Conservation (phyloP, 2,888 invertebrate genomes). For the Theretra japonica region DNA sequence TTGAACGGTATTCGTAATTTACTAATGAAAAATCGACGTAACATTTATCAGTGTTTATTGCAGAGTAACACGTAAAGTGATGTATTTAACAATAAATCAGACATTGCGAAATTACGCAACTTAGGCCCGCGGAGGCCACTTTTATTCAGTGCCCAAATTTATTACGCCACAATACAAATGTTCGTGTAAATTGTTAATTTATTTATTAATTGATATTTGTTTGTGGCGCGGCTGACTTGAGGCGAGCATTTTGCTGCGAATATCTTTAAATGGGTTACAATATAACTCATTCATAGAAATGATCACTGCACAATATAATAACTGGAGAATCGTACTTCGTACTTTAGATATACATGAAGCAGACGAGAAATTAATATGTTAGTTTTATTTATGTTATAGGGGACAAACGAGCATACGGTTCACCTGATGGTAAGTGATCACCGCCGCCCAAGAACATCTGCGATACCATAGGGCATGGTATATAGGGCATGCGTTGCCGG, state of each 20-base stretch:
- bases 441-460: too few relatives aligned
- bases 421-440: too few relatives aligned
- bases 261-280: not conserved
- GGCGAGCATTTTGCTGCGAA: not conserved
- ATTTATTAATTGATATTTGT: conserved; percentile 28
- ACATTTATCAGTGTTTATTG: conserved; percentile 39
- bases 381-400: too few relatives aligned
- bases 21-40: conserved; percentile 13
- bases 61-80: conserved; percentile 38
- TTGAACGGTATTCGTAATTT: conserved; percentile 5
- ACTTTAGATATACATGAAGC: too few relatives aligned
- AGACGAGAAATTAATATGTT: too few relatives aligned
- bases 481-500: too few relatives aligned
- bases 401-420: too few relatives aligned
- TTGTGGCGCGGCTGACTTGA: conserved; percentile 14
- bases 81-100: conserved; percentile 38
- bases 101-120: conserved; percentile 18
- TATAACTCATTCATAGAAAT: too few relatives aligned
- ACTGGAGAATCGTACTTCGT: too few relatives aligned
- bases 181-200: conserved; percentile 29
- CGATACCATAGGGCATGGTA: too few relatives aligned
- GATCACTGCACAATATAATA: too few relatives aligned
- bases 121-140: conserved; percentile 7
- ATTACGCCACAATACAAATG: conserved; percentile 19
- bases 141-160: conserved; percentile 22